These are phyloP conservation scores for Tangara arthus DNA, from an alignment of 2,797 vertebrate species.

Conservation along the genomic window DNA sequence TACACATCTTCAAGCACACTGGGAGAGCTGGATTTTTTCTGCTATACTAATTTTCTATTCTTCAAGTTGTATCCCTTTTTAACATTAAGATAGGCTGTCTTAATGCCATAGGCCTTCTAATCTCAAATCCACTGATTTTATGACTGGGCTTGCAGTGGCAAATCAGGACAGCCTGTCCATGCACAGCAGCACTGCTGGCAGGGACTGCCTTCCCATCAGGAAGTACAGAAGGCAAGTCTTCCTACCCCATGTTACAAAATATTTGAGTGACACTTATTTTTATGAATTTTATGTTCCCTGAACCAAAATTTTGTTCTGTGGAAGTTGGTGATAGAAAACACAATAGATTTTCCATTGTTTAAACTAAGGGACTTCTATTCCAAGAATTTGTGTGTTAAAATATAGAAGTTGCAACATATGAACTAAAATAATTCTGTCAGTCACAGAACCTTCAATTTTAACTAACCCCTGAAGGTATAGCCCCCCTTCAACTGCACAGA, in stretches of 20 bases:
- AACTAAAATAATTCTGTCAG: background rate
- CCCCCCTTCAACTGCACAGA: background rate
- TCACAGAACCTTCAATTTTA: background rate
- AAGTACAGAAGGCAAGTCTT: background rate
- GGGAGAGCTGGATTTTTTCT: background rate
- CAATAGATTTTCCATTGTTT: background rate
- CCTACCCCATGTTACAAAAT: background rate
- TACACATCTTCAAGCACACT: background rate
- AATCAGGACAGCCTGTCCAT: background rate
- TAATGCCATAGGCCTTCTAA: background rate
- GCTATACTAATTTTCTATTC: background rate
- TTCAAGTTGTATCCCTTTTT: background rate
- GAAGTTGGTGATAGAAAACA: background rate
- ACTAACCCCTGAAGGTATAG: background rate
- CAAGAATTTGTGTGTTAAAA: accelerated
- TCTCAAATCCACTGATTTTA: background rate
- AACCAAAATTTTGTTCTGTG: background rate
- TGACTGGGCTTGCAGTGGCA: background rate
- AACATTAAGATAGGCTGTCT: background rate
- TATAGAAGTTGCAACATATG: background rate
- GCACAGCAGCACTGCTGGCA: background rate
- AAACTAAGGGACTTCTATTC: background rate
- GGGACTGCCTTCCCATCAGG: background rate
- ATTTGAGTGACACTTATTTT: background rate
- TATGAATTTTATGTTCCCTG: background rate